phyloP scores from a whole-genome alignment of 2,113 vertebrate species.

The Pleuronectes platessa region DNA sequence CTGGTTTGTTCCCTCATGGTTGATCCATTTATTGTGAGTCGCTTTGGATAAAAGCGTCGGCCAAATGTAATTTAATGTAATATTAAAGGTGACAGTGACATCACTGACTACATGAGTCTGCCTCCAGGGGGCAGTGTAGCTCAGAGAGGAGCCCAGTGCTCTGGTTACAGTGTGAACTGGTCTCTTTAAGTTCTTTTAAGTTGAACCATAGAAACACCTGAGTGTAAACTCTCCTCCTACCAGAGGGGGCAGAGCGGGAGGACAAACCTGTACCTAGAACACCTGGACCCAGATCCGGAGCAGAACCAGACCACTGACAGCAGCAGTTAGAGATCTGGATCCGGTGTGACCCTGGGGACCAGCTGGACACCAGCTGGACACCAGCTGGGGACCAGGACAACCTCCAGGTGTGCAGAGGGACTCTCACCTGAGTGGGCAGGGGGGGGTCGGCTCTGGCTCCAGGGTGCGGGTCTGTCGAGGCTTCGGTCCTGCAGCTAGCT shows the following conservation, averaged over 20 bases:
- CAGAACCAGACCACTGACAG: background rate
- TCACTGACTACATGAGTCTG: too few relatives aligned
- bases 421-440: conserved; percentile 63
- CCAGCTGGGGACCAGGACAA: background rate
- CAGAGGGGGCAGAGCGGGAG: background rate
- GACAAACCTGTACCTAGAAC: too few relatives aligned
- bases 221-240: background rate
- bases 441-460: conserved; percentile 30
- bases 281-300: background rate
- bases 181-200: background rate
- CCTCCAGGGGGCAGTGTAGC: background rate
- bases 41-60: too few relatives aligned
- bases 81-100: background rate
- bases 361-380: background rate
- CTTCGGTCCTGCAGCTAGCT: conserved; percentile 47
- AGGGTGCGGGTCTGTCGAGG: conserved; percentile 27
- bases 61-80: too few relatives aligned
- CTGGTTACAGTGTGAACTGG: background rate
- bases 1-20: too few relatives aligned
- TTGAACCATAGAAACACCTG: background rate
- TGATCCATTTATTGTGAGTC: too few relatives aligned
- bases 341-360: background rate
- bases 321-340: background rate
- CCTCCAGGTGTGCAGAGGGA: background rate
- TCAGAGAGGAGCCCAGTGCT: background rate